phyloP scores from a whole-genome alignment of 2,888 invertebrate genomes.

The Onthophagus sagittarius region DNA sequence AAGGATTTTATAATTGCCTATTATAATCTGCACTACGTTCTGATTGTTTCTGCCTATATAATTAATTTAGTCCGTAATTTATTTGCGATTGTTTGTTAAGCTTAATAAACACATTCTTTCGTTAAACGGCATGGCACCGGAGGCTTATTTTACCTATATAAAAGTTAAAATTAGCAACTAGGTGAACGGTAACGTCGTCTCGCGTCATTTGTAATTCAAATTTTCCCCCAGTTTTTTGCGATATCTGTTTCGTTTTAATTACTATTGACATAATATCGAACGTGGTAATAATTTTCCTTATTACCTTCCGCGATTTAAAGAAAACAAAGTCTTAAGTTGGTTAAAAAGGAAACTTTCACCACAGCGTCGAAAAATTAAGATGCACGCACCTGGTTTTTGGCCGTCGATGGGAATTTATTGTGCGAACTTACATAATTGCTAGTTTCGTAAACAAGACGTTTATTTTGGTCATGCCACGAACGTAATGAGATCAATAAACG shows the following conservation, averaged over 20 bases:
- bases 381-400: background rate
- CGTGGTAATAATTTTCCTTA: background rate
- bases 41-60: background rate
- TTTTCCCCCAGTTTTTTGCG: background rate
- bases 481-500: background rate
- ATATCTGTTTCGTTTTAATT: background rate
- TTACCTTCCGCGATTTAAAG: too few species aligned
- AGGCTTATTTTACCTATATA: background rate
- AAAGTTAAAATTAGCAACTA: background rate
- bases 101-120: background rate
- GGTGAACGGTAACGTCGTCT: background rate
- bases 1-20: background rate
- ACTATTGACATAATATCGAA: background rate
- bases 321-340: too few species aligned
- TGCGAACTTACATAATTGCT: background rate
- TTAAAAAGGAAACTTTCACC: background rate
- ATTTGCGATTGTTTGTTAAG: background rate
- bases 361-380: background rate
- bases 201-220: background rate
- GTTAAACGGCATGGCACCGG: background rate
- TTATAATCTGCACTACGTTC: background rate
- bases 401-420: too few species aligned
- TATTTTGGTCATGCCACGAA: background rate
- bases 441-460: background rate
- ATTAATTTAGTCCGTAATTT: background rate